phyloP scores from a whole-genome alignment of 1,140 invertebrate genomes.

The Adoxophyes honmai region DNA sequence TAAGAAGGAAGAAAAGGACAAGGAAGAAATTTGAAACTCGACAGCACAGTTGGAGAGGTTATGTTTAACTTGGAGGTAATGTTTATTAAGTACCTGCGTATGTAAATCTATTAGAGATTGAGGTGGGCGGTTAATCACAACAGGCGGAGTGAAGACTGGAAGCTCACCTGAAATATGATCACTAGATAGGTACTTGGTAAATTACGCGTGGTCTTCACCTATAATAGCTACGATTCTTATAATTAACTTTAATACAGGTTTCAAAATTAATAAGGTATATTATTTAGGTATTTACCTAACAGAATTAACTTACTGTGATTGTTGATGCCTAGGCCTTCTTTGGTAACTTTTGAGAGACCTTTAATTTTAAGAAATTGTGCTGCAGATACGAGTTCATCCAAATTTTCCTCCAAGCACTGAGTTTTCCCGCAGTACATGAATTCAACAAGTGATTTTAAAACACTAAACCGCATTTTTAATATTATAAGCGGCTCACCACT shows the following conservation, averaged over 20 bases:
- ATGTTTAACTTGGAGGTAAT: neutral
- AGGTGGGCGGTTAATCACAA: slow-evolving; percentile 65
- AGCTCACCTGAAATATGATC: slow-evolving; percentile 42
- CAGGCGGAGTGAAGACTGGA: slow-evolving; percentile 62
- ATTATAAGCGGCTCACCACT: slow-evolving; percentile 65
- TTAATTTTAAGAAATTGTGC: slow-evolving; percentile 70
- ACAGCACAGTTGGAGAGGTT: no score
- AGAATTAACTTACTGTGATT: slow-evolving; percentile 58
- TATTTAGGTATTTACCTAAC: no score
- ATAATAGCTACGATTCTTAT: no score
- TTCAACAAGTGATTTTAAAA: slow-evolving; percentile 65
- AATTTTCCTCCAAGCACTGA: slow-evolving; percentile 65
- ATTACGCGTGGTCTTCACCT: no score
- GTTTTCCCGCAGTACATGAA: slow-evolving; percentile 74
- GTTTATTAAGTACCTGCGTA: slow-evolving; percentile 39
- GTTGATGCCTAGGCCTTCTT: slow-evolving; percentile 67
- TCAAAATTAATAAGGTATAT: no score
- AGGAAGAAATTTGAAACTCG: no score
- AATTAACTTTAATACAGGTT: neutral
- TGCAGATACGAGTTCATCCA: slow-evolving; percentile 65
- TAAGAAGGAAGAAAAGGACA: no score
- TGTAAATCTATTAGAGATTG: slow-evolving; percentile 59
- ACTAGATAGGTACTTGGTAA: no score
- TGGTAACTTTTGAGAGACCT: slow-evolving; percentile 68
- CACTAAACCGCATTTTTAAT: slow-evolving; percentile 67